These are phyloP conservation scores for Origma solitaria DNA, from an alignment of 2,113 vertebrate species.

Conservation along the genomic window DNA sequence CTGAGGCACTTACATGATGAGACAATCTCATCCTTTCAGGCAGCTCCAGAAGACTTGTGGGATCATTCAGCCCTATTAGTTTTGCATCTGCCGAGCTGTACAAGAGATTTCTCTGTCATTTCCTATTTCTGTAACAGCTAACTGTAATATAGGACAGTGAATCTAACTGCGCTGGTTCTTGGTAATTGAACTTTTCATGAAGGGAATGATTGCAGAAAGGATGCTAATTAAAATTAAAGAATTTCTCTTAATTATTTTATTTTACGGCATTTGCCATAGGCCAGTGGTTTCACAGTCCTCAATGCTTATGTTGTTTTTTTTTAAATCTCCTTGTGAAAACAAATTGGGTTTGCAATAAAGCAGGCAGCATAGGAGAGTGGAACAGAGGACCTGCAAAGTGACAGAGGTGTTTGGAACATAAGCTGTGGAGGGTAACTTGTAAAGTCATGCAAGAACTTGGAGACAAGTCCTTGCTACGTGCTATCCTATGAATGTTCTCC, in stretches of 20 bases:
- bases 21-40: background rate
- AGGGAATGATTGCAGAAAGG: conserved; percentile 25
- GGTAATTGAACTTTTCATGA: conserved; percentile 32
- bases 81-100: background rate
- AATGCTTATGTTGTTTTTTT: background rate
- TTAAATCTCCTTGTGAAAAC: background rate
- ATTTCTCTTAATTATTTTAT: conserved; percentile 16
- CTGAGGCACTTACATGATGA: background rate
- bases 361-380: background rate
- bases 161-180: background rate
- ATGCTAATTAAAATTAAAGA: conserved; percentile 45
- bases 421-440: background rate
- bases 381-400: background rate
- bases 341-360: background rate
- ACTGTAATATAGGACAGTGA: background rate
- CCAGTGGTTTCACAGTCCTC: background rate
- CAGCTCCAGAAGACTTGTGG: background rate
- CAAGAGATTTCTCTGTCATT: background rate
- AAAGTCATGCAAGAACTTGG: background rate
- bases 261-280: background rate
- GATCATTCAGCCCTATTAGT: background rate
- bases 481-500: background rate
- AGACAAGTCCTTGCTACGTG: background rate
- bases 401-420: background rate
- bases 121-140: background rate